Percentiles rank a stretch among this genome's conserved stretches.
phyloP scores from a whole-genome alignment of 2,888 invertebrate species.

The Glomeris marginata region DNA sequence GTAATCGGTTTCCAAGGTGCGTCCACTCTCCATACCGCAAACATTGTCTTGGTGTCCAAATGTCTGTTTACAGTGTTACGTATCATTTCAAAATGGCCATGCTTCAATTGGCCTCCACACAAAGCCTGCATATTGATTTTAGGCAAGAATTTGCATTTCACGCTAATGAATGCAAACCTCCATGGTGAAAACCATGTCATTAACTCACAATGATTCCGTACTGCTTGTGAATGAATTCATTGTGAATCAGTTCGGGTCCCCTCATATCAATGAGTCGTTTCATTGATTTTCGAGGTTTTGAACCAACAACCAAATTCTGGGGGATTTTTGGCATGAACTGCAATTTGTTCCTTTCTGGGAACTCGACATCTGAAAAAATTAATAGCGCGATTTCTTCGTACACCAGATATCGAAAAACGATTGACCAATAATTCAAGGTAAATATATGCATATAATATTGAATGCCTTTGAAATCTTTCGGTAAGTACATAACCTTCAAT shows the following conservation, averaged over 20 bases:
- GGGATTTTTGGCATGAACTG: conserved; percentile 50
- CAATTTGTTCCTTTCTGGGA: conserved; percentile 56
- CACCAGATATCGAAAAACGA: too few relatives aligned
- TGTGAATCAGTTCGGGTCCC: conserved; percentile 79
- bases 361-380: conserved; percentile 44
- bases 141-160: conserved; percentile 18
- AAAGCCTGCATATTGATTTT: too few relatives aligned
- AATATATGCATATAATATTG: too few relatives aligned
- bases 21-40: conserved; percentile 88
- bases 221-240: conserved; percentile 69
- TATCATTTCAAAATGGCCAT: conserved; percentile 77
- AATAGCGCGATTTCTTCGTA: too few relatives aligned
- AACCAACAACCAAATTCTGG: conserved; percentile 39
- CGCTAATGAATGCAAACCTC: conserved; percentile 14
- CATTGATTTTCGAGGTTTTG: conserved; percentile 68
- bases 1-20: conserved; percentile 92
- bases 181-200: conserved; percentile 17
- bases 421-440: too few relatives aligned
- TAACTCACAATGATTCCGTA: conserved; percentile 77
- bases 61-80: conserved; percentile 59
- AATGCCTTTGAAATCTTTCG: too few relatives aligned
- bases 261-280: conserved; percentile 70
- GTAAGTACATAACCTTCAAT: too few relatives aligned
- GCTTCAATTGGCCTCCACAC: conserved; percentile 62
- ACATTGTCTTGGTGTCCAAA: conserved; percentile 65